phyloP scores from a whole-genome alignment of 2,888 invertebrate species.

The Aphidius colemani region DNA sequence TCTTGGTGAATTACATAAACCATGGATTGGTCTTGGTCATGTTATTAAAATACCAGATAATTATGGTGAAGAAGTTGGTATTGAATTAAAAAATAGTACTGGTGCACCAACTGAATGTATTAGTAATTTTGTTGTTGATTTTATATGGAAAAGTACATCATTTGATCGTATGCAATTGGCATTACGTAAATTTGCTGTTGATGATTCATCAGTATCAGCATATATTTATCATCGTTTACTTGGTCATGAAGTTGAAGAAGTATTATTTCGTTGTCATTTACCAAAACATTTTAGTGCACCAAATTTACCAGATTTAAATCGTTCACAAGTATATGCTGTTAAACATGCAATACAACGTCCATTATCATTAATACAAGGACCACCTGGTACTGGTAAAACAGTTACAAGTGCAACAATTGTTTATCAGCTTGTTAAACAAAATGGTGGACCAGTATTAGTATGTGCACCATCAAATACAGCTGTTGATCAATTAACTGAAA shows the following conservation, averaged over 20 bases:
- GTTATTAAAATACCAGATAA: constrained; percentile 96
- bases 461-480: constrained; percentile 99
- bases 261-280: constrained; percentile 85
- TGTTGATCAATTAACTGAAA: constrained; percentile 98
- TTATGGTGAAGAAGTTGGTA: constrained; percentile 96
- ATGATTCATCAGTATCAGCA: constrained; percentile 94
- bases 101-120: constrained; percentile 93
- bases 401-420: constrained; percentile 99
- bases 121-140: constrained; percentile 96
- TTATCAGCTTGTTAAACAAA: constrained; percentile 94
- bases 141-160: constrained; percentile 98
- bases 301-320: constrained; percentile 95
- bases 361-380: constrained; percentile 94
- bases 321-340: constrained; percentile 97
- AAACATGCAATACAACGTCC: constrained; percentile 97
- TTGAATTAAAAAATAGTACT: constrained; percentile 90
- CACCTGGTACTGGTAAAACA: constrained; percentile 97
- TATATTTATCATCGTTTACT: constrained; percentile 97
- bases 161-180: constrained; percentile 98
- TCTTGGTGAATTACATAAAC: constrained; percentile 88
- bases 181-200: constrained; percentile 91
- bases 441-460: constrained; percentile 92
- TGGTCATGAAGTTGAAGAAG: constrained; percentile 94
- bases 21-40: constrained; percentile 98
- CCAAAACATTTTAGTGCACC: constrained; percentile 98